Evolutionary conservation across 2,888 invertebrate genomes (phyloP).

Genomic region (Parnassius glacialis): DNA sequence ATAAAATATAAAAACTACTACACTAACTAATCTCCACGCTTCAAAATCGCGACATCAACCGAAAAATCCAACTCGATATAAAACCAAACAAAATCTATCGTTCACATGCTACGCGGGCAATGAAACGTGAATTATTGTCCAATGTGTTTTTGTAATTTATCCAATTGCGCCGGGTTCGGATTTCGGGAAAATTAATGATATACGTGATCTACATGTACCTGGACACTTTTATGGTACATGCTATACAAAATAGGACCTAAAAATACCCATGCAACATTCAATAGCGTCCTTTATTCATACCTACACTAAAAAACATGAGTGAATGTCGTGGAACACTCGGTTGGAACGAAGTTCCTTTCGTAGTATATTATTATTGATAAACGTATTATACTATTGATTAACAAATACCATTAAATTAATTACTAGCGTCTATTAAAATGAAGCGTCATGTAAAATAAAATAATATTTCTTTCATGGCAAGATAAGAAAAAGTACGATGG

Average conservation of each 20-base stretch:
- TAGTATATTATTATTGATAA: no score
- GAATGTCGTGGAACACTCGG: no score
- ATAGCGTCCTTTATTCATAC: slow-evolving; percentile 1
- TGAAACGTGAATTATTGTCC: slow-evolving; percentile 27
- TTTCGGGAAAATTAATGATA: slow-evolving; percentile 22
- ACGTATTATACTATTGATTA: no score
- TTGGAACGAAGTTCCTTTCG: no score
- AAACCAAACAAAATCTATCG: slow-evolving; percentile 25
- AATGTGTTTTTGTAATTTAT: slow-evolving; percentile 28
- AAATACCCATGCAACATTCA: slow-evolving; percentile 1
- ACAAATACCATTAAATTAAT: no score
- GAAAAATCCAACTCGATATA: slow-evolving; percentile 7
- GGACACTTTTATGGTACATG: slow-evolving; percentile 13
- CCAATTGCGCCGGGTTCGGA: slow-evolving; percentile 21
- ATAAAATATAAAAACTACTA: no score
- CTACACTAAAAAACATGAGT: slow-evolving; percentile 19
- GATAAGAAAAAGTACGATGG: no score
- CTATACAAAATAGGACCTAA: slow-evolving; percentile 3
- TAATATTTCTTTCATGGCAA: no score
- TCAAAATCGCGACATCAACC: not conserved
- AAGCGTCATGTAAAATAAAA: no score
- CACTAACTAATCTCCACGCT: not conserved
- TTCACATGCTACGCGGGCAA: slow-evolving; percentile 18
- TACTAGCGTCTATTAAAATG: no score
- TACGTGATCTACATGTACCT: slow-evolving; percentile 20